phyloP scores from a whole-genome alignment of 2,113 vertebrate species.

The Hucho hucho region DNA sequence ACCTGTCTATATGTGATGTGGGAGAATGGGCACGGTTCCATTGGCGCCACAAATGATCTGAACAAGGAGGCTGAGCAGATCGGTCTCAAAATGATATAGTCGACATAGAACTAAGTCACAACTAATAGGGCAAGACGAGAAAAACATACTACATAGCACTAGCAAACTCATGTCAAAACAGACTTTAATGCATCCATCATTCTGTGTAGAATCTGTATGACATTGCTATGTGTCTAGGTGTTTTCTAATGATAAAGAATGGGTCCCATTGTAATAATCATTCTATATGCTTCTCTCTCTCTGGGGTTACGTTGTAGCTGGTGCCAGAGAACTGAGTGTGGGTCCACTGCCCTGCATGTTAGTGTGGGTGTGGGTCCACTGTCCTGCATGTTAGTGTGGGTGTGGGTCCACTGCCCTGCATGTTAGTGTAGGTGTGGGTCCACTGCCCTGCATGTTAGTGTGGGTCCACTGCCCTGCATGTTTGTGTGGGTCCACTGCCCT shows the following conservation, averaged over 20 bases:
- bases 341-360: not conserved
- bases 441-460: not conserved
- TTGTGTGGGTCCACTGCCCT: not conserved
- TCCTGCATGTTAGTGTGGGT: too few relatives aligned
- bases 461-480: too few relatives aligned
- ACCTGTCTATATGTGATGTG: slow-evolving; percentile 5
- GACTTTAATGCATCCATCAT: too few relatives aligned
- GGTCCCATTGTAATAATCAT: too few relatives aligned
- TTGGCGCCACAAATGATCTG: not conserved
- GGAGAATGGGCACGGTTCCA: not conserved
- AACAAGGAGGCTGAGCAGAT: slow-evolving; percentile 15
- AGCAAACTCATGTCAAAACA: not conserved
- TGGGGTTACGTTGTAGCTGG: too few relatives aligned
- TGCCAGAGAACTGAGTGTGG: too few relatives aligned
- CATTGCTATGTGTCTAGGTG: too few relatives aligned
- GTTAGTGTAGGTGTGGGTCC: not conserved
- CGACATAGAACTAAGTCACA: slow-evolving; percentile 4
- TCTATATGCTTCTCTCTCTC: too few relatives aligned
- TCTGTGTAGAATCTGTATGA: too few relatives aligned
- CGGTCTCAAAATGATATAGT: slow-evolving; percentile 8
- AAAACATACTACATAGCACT: slow-evolving; percentile 22
- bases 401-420: not conserved
- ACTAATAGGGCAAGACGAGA: slow-evolving; percentile 26
- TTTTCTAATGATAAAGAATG: too few relatives aligned
- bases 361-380: not conserved